Evolutionary conservation across 2,113 vertebrate species (phyloP).

Genomic region (Alosa alosa): DNA sequence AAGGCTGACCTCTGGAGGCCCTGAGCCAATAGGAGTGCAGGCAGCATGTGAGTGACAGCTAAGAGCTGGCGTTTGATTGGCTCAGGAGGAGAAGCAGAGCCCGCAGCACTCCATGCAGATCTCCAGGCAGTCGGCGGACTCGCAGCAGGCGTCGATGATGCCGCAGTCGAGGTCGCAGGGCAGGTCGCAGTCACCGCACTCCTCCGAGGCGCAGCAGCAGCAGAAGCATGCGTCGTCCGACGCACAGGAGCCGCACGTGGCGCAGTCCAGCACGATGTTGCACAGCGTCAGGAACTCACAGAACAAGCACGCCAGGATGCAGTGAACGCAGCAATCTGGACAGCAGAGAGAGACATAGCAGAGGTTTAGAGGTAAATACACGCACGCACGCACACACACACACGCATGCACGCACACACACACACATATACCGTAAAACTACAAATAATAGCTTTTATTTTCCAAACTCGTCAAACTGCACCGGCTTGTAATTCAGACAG

Average conservation of each 20-base stretch:
- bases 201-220: conserved; percentile 90
- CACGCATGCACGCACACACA: neutral
- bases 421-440: neutral
- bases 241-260: conserved; percentile 92
- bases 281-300: conserved; percentile 98
- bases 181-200: conserved; percentile 92
- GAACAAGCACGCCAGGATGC: conserved; percentile 97
- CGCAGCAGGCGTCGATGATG: conserved; percentile 98
- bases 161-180: conserved; percentile 99
- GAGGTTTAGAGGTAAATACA: neutral
- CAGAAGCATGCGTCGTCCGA: conserved; percentile 92
- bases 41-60: neutral
- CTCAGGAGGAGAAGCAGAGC: conserved; percentile 97
- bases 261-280: conserved; percentile 94
- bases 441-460: no score
- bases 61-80: neutral
- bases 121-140: conserved; percentile 97
- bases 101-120: conserved; percentile 99
- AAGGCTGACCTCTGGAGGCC: neutral
- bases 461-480: no score
- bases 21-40: neutral
- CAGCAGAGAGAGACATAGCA: neutral
- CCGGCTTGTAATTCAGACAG: no score
- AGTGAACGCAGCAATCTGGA: conserved; percentile 95
- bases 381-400: neutral